Evolutionary conservation across 2,888 invertebrate species (phyloP).

Genomic region (Diadromus collaris): DNA sequence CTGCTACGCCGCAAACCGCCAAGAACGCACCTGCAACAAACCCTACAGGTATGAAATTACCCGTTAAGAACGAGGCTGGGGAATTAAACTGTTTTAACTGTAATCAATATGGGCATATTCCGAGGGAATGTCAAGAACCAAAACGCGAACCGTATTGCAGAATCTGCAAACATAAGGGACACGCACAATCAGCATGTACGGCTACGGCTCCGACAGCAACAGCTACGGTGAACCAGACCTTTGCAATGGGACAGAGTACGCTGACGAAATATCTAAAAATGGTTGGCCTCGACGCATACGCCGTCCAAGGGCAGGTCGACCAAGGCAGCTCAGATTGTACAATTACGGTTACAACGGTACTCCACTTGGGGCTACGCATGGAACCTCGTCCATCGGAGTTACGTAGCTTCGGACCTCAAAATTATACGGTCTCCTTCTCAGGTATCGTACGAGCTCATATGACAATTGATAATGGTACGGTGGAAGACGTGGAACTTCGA

Average conservation of each 20-base stretch:
- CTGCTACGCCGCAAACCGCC: not conserved
- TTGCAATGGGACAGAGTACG: not conserved
- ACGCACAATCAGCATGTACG: not conserved
- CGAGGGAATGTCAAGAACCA: not conserved
- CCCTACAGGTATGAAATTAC: not conserved
- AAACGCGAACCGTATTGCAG: conserved; percentile 6
- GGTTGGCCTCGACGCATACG: not conserved
- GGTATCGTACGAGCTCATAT: not conserved
- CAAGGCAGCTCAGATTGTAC: conserved; percentile 1
- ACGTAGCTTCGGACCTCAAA: not conserved
- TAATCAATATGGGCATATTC: conserved; percentile 5
- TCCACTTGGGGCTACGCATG: not conserved
- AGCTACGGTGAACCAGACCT: not conserved
- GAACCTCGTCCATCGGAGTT: not conserved
- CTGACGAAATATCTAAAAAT: not conserved
- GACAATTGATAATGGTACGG: not conserved
- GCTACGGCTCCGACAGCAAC: not conserved
- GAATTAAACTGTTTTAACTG: conserved; percentile 7
- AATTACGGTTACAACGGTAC: not conserved
- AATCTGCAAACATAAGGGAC: not conserved
- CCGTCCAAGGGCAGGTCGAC: not conserved
- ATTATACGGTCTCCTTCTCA: not conserved
- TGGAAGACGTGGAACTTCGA: not conserved
- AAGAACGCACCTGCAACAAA: not conserved
- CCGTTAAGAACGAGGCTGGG: not conserved